Evolutionary conservation across 2,113 vertebrate species (phyloP).

Genomic region (Rynchops niger): DNA sequence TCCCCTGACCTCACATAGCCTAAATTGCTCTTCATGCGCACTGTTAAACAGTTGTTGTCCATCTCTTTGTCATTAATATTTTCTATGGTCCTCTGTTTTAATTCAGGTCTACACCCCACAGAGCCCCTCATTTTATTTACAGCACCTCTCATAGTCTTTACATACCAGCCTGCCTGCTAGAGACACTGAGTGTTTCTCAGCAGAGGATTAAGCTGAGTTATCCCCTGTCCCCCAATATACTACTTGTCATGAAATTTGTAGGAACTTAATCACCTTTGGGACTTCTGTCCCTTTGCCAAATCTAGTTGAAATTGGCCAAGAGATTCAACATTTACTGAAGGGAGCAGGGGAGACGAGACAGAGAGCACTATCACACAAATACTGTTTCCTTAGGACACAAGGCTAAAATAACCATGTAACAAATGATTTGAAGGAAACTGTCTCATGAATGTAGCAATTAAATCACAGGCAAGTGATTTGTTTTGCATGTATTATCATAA

Average conservation of each 20-base stretch:
- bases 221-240: not conserved
- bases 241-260: not conserved
- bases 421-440: not conserved
- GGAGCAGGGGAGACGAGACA: not conserved
- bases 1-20: rapidly evolving
- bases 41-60: not conserved
- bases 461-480: constrained; percentile 2
- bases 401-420: not conserved
- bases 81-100: not conserved
- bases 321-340: not conserved
- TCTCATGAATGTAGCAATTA: not conserved
- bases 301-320: not conserved
- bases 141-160: not conserved
- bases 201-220: not conserved
- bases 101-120: not conserved
- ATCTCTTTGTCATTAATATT: not conserved
- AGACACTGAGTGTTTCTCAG: not conserved
- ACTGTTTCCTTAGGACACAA: not conserved
- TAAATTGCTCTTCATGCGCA: not conserved
- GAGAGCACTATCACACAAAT: not conserved
- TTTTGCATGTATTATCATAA: constrained; percentile 37
- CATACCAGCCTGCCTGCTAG: not conserved
- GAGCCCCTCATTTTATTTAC: not conserved
- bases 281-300: not conserved
- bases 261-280: not conserved